A percentile compares a stretch with the other conserved stretches of the same genome.
Evolutionary conservation across 2,797 vertebrate genomes (phyloP).

Genomic region (Tolypeutes matacus): DNA sequence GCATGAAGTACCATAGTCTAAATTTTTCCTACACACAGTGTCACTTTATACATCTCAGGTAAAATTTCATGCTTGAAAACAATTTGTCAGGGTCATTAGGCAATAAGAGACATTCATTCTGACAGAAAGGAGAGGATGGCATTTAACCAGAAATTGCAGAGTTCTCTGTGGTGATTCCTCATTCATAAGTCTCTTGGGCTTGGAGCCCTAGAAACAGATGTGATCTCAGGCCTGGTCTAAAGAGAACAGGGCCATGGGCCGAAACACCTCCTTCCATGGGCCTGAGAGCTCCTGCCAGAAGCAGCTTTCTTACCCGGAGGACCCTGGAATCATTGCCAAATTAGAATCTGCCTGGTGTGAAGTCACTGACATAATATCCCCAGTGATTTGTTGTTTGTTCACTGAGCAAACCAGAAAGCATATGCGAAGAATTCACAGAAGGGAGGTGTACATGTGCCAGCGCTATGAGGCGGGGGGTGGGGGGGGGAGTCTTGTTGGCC

Average conservation of each 20-base stretch:
- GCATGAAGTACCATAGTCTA: not conserved
- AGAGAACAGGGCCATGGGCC: conserved; percentile 19
- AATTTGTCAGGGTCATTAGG: conserved; percentile 64
- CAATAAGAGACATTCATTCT: conserved; percentile 31
- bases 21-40: not conserved
- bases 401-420: conserved; percentile 68
- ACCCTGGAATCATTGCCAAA: conserved; percentile 69
- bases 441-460: not conserved
- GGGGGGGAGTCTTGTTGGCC: not conserved
- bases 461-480: too few species aligned
- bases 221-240: conserved; percentile 55
- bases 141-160: conserved; percentile 48
- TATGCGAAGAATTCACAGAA: conserved; percentile 44
- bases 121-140: not conserved
- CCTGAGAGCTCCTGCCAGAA: conserved; percentile 65
- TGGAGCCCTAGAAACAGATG: conserved; percentile 74
- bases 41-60: not conserved
- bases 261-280: conserved; percentile 33
- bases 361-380: conserved; percentile 81
- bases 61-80: conserved; percentile 34
- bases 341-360: conserved; percentile 62
- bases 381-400: conserved; percentile 69
- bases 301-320: conserved; percentile 73
- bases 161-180: conserved; percentile 44
- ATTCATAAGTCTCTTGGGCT: conserved; percentile 37